Conservation (phyloP, 2,113 vertebrate species). For the Anoura caudifer region DNA sequence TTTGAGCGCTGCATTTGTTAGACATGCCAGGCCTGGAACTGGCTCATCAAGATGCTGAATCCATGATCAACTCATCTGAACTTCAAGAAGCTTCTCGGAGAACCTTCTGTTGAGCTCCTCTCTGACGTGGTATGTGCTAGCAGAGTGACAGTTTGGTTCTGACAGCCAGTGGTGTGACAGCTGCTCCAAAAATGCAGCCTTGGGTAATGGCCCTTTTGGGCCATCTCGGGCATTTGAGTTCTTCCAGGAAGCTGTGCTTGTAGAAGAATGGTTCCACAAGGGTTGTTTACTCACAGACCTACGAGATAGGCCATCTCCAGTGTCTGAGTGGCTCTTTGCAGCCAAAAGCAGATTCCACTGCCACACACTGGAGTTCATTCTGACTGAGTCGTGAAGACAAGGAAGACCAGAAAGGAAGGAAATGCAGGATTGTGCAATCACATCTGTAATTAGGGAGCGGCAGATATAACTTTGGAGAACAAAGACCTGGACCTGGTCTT, state of each 20-base stretch:
- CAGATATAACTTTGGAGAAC: neutral
- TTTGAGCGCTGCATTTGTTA: slow-evolving; percentile 57
- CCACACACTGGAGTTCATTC: neutral
- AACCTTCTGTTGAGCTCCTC: neutral
- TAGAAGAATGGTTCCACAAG: neutral
- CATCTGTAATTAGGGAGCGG: neutral
- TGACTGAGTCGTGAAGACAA: neutral
- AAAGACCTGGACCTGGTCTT: neutral
- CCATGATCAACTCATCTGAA: neutral
- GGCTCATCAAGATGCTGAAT: slow-evolving; percentile 32
- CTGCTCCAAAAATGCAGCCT: neutral
- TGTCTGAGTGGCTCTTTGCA: neutral
- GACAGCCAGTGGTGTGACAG: too few species aligned
- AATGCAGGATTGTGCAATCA: neutral
- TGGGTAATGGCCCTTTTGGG: neutral
- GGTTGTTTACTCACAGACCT: neutral
- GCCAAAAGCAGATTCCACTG: neutral
- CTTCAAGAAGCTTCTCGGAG: neutral
- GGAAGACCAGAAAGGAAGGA: slow-evolving; percentile 21
- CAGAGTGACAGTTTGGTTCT: slow-evolving; percentile 46
- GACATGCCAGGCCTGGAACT: slow-evolving; percentile 50
- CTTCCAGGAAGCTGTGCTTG: neutral
- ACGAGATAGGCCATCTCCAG: neutral
- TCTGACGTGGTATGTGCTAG: neutral
- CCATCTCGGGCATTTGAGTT: slow-evolving; percentile 16